Conservation (phyloP, 1,140 invertebrate species). For the Camponotus vicinus region DNA sequence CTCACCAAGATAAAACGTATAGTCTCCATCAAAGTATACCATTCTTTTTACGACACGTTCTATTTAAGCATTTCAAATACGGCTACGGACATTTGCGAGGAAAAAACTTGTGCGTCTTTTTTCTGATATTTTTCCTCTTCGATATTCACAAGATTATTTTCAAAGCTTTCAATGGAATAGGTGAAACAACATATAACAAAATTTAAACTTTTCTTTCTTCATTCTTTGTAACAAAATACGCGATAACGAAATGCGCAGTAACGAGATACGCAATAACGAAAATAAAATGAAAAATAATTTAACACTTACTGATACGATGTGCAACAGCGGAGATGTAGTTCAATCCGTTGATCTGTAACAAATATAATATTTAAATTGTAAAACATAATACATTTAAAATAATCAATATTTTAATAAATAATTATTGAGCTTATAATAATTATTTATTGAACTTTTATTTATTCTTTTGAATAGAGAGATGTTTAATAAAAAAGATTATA, state of each 20-base stretch:
- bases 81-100: slow-evolving; percentile 49
- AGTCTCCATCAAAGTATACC: slow-evolving; percentile 77
- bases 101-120: slow-evolving; percentile 48
- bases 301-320: no score
- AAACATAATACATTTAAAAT: no score
- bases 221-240: slow-evolving; percentile 39
- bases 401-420: slow-evolving; percentile 61
- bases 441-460: slow-evolving; percentile 14
- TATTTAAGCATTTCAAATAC: slow-evolving; percentile 77
- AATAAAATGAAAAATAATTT: no score
- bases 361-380: no score
- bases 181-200: slow-evolving; percentile 67
- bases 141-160: slow-evolving; percentile 38
- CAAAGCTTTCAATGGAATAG: slow-evolving; percentile 68
- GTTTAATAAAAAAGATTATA: no score
- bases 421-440: slow-evolving; percentile 57
- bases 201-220: slow-evolving; percentile 58
- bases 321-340: no score
- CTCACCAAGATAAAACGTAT: slow-evolving; percentile 77
- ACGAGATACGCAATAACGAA: background rate
- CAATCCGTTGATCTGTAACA: no score
- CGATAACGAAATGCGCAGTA: background rate
- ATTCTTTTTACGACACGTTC: slow-evolving; percentile 78
- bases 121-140: slow-evolving; percentile 35
- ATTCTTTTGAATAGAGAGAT: no score